These are phyloP conservation scores for Tridacna crocea DNA, from an alignment of 2,888 invertebrate genomes.

Conservation along the genomic window DNA sequence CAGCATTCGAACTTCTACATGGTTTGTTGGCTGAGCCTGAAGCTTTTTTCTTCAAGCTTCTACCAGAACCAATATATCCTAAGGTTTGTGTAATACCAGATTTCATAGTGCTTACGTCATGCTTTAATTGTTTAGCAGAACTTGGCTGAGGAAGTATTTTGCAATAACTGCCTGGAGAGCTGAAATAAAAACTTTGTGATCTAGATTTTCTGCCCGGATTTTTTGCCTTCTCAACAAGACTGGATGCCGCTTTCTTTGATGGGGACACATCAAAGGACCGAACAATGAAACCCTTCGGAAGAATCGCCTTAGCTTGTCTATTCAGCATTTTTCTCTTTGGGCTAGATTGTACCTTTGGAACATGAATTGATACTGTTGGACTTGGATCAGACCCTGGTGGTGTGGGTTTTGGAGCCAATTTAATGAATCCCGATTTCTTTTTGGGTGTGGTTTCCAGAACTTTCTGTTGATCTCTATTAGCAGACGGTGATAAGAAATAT, in stretches of 20 bases:
- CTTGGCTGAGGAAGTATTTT: slow-evolving; percentile 31
- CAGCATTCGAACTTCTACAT: slow-evolving; percentile 6
- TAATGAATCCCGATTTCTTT: slow-evolving; percentile 55
- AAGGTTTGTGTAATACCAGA: not conserved
- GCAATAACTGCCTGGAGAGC: slow-evolving; percentile 13
- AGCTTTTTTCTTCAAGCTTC: too few species aligned
- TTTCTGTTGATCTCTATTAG: slow-evolving; percentile 24
- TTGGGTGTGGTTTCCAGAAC: slow-evolving; percentile 65
- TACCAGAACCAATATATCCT: not conserved
- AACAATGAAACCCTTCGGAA: slow-evolving; percentile 79
- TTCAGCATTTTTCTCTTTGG: slow-evolving; percentile 67
- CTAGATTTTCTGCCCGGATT: slow-evolving; percentile 34
- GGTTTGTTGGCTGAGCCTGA: slow-evolving; percentile 4
- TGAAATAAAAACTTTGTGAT: slow-evolving; percentile 14
- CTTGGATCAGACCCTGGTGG: slow-evolving; percentile 25
- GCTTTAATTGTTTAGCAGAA: not conserved
- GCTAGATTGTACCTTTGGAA: slow-evolving; percentile 29
- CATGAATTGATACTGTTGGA: not conserved
- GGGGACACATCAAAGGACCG: slow-evolving; percentile 74
- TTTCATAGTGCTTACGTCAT: not conserved
- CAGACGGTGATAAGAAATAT: slow-evolving; percentile 55
- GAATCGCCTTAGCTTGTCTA: slow-evolving; percentile 76
- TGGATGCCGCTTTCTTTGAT: slow-evolving; percentile 77
- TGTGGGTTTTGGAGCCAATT: slow-evolving; percentile 64
- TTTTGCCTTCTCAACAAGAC: slow-evolving; percentile 65